Base-by-base conservation (phyloP, 2,113 vertebrate genomes). In the Leucoraja erinaceus region DNA sequence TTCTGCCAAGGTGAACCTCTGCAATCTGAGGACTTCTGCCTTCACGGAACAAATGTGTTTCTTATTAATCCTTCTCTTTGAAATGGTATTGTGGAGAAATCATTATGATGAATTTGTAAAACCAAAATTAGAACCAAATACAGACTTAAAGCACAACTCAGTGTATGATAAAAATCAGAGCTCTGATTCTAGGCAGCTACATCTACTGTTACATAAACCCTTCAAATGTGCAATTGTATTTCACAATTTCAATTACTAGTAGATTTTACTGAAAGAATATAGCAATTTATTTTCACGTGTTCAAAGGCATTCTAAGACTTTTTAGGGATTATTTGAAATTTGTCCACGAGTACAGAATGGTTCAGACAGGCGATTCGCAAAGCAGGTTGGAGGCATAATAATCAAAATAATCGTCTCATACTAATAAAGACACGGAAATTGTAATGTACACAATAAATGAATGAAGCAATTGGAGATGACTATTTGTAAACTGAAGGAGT, bases 1-100 rank as follows among this genome's bases (percentile, higher is more conserved):
- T 88, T 88, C 59, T 88, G 59, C 59, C 83, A 88, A 88, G 83
- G 83, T 88, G 83, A 88, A 84, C 81, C 61, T 63, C 61, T 88
- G 83, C 61, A 31, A 88, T 88, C 61, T 18, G 63, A 88, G 83
- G 56, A 28, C 59, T 12, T 31, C 63, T 63, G 38, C 61, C 63
- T 59, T 88, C 83, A 63, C 59, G 63, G 61, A 88, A 88, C 25
- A 63, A 88, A 88, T 14, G 18, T 63, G 59, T 88, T 88, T 88
- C 59, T 28, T 88, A 88, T 63, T 88, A 28, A n/a, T 22, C 25
- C 20, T 63, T 10, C 59, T 66, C 63, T 88, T 28, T 66, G 31
- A 66, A 88, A 63, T 88, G 83, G 83, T 88, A 88, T 63, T 88
- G 18, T 88, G 83, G 38, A 88, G 59, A 88, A 63, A 63, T 31